phyloP scores from a whole-genome alignment of 2,113 vertebrate genomes.

The Colius striatus region DNA sequence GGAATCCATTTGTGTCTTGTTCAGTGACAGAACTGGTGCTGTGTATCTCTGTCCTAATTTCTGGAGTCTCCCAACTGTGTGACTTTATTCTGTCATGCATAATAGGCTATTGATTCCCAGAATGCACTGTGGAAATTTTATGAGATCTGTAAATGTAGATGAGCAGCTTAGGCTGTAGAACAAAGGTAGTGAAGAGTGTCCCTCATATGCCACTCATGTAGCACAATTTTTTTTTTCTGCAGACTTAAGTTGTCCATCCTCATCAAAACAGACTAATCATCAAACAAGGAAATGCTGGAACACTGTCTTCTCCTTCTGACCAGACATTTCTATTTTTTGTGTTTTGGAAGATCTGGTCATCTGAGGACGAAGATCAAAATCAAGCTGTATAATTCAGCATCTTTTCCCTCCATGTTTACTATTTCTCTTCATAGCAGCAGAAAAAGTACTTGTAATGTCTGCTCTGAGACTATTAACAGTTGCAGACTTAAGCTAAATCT shows the following conservation, averaged over 20 bases:
- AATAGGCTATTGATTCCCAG: background rate
- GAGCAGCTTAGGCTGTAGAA: background rate
- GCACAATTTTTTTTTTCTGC: background rate
- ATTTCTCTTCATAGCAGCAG: background rate
- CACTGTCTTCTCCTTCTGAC: background rate
- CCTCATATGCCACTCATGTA: background rate
- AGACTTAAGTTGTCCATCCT: background rate
- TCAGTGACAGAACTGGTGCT: background rate
- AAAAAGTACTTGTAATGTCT: background rate
- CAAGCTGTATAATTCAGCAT: background rate
- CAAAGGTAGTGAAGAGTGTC: background rate
- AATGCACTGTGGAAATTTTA: background rate
- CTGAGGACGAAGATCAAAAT: background rate
- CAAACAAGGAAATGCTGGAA: background rate
- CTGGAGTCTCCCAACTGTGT: background rate
- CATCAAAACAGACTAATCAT: background rate
- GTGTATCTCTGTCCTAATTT: background rate
- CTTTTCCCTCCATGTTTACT: accelerated
- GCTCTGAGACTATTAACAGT: background rate
- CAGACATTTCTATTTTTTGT: background rate
- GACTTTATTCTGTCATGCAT: background rate
- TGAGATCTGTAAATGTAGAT: background rate
- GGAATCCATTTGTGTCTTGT: background rate
- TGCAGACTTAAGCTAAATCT: background rate
- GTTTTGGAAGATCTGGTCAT: background rate